Evolutionary conservation across 2,797 vertebrate genomes (phyloP), one percentile per base, ranked within the genome.

Genomic region (Spheniscus humboldti): DNA sequence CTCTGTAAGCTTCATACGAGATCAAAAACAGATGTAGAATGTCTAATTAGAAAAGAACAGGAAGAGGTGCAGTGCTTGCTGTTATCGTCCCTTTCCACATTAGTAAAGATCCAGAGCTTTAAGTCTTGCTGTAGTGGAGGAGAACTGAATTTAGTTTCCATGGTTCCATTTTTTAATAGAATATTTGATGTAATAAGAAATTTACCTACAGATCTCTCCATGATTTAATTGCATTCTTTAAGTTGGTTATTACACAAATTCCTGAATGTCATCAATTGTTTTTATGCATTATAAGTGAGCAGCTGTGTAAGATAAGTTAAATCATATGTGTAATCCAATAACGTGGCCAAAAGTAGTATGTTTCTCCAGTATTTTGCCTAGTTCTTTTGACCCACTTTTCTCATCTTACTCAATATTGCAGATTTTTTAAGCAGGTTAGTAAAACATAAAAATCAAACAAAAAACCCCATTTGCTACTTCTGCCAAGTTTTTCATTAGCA

Each of bases 271-370:
- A 83, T 92, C 35, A 3, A 12, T 67, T 75, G 23, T 77, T 78
- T 84, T 67, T 86, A n/a, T 76, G 60, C 27, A 23, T 72, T 90
- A 3, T 62, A 90, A 86, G 18, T 81, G 62, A 86, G 69, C 35
- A 93, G 64, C 64, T 83, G 28, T 74, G 78, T 90, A 90, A 86
- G 47, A 81, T 80, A 87, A 56, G 10, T 91, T 67, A 90, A 92
- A 90, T 78, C 8, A 4, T 75, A 67, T 14, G 30, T 89, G 67
- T 95, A 94, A 95, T 95, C 88, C 86, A 90, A 68, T 90, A 95
- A 86, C n/a, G 39, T 80, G 63, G 73, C 18, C 23, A 74, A 45
- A 94, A 89, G 56, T 81, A 86, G 83, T 93, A 85, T 18, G 43
- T 75, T 88, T 88, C 41, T 76, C n/a, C 9, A 48, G 47, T 66